A percentile compares a stretch with the other conserved stretches of the same genome.
These are phyloP conservation scores for Phalloptychus januarius DNA, from an alignment of 2,797 vertebrate genomes.

Conservation along the genomic window DNA sequence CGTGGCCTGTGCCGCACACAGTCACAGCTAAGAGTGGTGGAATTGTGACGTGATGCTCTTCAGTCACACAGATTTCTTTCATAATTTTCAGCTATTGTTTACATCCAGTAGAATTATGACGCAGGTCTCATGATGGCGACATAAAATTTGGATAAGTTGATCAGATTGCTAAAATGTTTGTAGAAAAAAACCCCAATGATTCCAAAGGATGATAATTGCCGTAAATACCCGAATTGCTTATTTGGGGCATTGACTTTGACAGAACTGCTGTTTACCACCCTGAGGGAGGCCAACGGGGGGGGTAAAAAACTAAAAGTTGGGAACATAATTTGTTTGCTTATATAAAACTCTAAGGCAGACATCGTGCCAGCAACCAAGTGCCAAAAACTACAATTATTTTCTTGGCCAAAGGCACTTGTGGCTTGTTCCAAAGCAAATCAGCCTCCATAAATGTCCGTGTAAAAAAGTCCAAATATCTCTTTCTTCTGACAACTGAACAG, in stretches of 20 bases:
- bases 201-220: background rate
- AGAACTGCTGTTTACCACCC: background rate
- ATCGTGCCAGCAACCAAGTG: background rate
- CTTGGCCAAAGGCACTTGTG: conserved; percentile 1
- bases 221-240: background rate
- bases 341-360: conserved; percentile 2
- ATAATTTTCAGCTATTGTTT: background rate
- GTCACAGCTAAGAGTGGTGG: no score
- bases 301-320: background rate
- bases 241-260: background rate
- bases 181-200: background rate
- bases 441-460: background rate
- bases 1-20: no score
- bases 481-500: background rate
- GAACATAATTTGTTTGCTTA: background rate
- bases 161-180: background rate
- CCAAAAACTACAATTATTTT: conserved; percentile 11
- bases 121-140: no score
- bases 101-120: background rate
- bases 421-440: conserved; percentile 2
- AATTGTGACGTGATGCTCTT: no score
- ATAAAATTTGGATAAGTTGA: background rate
- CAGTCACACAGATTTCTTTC: no score
- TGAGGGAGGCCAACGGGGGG: background rate
- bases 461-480: background rate